Conservation (phyloP, 2,797 vertebrate species). For the Tokudaia muenninki region DNA sequence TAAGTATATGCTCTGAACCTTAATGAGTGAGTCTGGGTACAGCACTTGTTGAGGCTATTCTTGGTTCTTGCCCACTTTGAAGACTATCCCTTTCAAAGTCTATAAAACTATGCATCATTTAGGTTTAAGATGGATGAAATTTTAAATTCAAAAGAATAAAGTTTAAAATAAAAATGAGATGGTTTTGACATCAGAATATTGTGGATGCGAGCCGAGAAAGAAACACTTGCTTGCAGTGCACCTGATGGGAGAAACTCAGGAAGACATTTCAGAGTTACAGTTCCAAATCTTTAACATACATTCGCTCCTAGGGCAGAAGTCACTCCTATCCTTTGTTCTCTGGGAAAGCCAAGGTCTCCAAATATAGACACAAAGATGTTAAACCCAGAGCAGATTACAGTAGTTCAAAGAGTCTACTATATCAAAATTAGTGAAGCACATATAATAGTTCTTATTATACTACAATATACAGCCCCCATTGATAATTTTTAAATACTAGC, state of each 20-base stretch:
- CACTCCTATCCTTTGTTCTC: slow-evolving; percentile 1
- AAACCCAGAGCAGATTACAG: not conserved
- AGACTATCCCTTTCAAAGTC: slow-evolving; percentile 39
- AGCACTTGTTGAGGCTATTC: not conserved
- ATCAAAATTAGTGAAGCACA: not conserved
- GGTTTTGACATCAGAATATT: slow-evolving; percentile 10
- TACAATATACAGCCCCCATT: slow-evolving; percentile 18
- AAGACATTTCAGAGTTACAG: not conserved
- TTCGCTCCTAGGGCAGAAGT: not conserved
- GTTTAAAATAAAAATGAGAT: slow-evolving; percentile 52
- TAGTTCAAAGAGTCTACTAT: not conserved
- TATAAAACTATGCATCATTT: not conserved
- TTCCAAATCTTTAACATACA: slow-evolving; percentile 27
- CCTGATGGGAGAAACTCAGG: not conserved
- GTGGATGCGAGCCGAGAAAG: not conserved
- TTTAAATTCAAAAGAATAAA: slow-evolving; percentile 55
- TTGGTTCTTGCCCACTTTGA: slow-evolving; percentile 31
- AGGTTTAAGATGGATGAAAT: slow-evolving; percentile 11
- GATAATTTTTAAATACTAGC: not conserved
- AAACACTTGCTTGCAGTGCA: not conserved
- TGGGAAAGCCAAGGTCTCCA: not conserved
- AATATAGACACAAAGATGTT: not conserved
- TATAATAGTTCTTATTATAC: not conserved
- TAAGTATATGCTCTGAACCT: slow-evolving; percentile 56
- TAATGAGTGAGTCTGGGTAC: slow-evolving; percentile 25